phyloP scores from a whole-genome alignment of 2,888 invertebrate genomes.

The Melitaea athalia region DNA sequence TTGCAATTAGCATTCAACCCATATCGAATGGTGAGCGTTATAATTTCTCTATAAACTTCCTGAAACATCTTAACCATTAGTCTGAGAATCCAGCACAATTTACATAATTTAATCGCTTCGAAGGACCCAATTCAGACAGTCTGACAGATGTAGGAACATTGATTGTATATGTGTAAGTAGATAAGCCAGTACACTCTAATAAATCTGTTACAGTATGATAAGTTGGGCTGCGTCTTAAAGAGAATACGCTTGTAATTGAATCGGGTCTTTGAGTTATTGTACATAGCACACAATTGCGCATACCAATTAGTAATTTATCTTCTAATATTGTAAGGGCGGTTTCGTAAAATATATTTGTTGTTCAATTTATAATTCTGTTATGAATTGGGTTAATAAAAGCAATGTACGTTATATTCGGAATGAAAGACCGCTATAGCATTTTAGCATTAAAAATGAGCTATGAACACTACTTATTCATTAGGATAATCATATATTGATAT shows the following conservation, averaged over 20 bases:
- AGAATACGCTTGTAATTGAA: conserved; percentile 8
- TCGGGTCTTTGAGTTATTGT: background rate
- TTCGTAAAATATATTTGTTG: background rate
- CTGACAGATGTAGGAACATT: conserved; percentile 42
- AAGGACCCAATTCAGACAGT: conserved; percentile 43
- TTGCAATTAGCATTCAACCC: conserved; percentile 40
- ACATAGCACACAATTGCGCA: background rate
- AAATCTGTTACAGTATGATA: conserved; percentile 22
- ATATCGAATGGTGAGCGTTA: conserved; percentile 43
- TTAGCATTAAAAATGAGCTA: no score
- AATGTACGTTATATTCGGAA: no score
- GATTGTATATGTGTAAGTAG: conserved; percentile 33
- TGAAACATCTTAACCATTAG: conserved; percentile 48
- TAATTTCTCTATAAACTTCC: conserved; percentile 46
- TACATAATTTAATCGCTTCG: conserved; percentile 51
- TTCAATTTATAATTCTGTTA: background rate
- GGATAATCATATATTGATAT: no score
- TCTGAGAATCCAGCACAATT: conserved; percentile 49
- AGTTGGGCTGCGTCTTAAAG: conserved; percentile 5
- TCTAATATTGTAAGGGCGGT: background rate
- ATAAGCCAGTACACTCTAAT: conserved; percentile 25
- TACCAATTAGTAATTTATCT: background rate
- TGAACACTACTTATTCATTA: no score
- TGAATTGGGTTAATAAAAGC: background rate
- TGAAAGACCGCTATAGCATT: no score